Base-by-base conservation (phyloP, 2,888 invertebrate genomes). In the Zonitis immaculata region DNA sequence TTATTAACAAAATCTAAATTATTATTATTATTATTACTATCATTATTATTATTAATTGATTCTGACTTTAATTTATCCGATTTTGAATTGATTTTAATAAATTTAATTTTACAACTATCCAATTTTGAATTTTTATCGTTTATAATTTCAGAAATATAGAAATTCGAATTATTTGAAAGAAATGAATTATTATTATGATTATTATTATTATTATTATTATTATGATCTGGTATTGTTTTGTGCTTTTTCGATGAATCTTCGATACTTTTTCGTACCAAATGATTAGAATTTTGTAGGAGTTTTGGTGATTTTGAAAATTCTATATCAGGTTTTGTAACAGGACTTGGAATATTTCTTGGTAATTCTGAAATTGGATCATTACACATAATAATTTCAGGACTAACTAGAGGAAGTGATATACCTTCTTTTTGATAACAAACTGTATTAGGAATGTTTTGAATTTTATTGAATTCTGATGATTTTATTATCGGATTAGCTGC, bases 251-350 rank as follows among this genome's bases (percentile, higher is more conserved):
- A 26, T n/a, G 55, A 32, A 45, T 56, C 52, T 47, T 49, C 44
- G 9, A 52, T 14, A 18, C 35, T 43, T 3, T 35, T 45, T 30
- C 47, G 52, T 9, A 52, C 14, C 14, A 46, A 14, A 39, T 56
- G 18, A 20, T 56, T 50, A 14, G 39, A 26, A 43, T 48, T 42
- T 42, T 39, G 43, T 25, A 53, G 35, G 9, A 56, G 42, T 9
- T 44, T 53, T 5, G 56, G 53, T 20, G 56, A 56, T 45, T 56
- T 56, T 35, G 56, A 56, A 30, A 56, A 52, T 56, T 56, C 56
- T 14, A 44, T 9, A 45, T 56, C 50, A 22, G 51, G 42, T 9
- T 9, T 27, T 11, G 1, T 9, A 7, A 8, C 9, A 35, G 16
- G 35, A 42, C 25, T 42, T 20, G 42, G 22, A 8, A 12, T 22